Percentiles rank a stretch among this genome's conserved stretches.
Conservation (phyloP, 1,140 invertebrate genomes). For the Neodiprion pinetum region DNA sequence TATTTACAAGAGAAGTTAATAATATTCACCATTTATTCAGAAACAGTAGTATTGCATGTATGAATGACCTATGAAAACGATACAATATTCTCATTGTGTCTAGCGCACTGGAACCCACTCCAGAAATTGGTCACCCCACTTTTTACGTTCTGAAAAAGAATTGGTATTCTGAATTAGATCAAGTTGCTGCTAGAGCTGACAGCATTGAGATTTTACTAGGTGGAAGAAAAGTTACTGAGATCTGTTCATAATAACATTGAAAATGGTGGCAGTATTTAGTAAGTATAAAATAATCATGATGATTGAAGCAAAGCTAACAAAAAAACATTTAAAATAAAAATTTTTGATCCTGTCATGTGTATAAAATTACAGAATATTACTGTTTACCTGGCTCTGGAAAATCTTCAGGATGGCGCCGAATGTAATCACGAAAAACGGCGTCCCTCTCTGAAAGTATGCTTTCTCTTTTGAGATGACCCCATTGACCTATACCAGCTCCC, state of each 20-base stretch:
- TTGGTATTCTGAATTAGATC: slow-evolving; percentile 29
- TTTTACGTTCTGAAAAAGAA: slow-evolving; percentile 68
- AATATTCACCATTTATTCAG: neutral
- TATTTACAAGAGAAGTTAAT: neutral
- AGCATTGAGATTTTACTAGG: neutral
- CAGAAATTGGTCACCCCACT: slow-evolving; percentile 67
- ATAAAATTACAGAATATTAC: slow-evolving; percentile 14
- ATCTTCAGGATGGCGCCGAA: slow-evolving; percentile 74
- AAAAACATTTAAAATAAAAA: slow-evolving; percentile 4
- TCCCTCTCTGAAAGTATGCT: slow-evolving; percentile 67
- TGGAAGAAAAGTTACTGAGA: slow-evolving; percentile 6
- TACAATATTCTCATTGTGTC: slow-evolving; percentile 28
- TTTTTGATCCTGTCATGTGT: slow-evolving; percentile 22
- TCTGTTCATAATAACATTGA: slow-evolving; percentile 7
- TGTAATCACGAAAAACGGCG: slow-evolving; percentile 72
- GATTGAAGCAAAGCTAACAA: slow-evolving; percentile 10
- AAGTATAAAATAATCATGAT: slow-evolving; percentile 10
- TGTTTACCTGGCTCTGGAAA: slow-evolving; percentile 68
- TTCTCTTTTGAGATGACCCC: slow-evolving; percentile 53
- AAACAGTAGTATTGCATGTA: slow-evolving; percentile 9
- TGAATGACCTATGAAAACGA: slow-evolving; percentile 5
- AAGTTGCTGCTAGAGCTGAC: slow-evolving; percentile 9
- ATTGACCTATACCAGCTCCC: slow-evolving; percentile 47
- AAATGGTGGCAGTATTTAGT: neutral
- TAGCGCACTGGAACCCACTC: slow-evolving; percentile 72